These are phyloP conservation scores for Hepsetus odoe DNA, from an alignment of 2,113 vertebrate species.

Conservation along the genomic window DNA sequence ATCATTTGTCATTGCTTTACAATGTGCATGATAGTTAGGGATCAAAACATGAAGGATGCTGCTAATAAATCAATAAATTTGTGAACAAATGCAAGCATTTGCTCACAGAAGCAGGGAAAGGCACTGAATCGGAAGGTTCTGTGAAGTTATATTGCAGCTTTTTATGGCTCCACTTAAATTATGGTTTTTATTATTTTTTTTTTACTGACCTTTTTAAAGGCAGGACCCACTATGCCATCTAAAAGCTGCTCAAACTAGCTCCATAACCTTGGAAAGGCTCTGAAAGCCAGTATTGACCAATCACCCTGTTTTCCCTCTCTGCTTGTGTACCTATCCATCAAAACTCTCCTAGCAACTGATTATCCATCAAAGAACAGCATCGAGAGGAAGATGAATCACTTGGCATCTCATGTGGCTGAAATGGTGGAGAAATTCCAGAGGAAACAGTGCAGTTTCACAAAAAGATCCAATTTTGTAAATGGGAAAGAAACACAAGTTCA, in stretches of 20 bases:
- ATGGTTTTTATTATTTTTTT: not conserved
- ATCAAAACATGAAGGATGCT: too few species aligned
- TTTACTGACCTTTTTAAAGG: too few species aligned
- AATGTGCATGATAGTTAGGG: too few species aligned
- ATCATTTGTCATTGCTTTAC: too few species aligned
- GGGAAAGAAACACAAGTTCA: too few species aligned
- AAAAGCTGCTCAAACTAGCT: not conserved
- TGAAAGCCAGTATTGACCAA: constrained; percentile 21
- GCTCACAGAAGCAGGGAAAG: too few species aligned
- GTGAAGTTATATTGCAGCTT: not conserved
- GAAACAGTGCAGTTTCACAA: not conserved
- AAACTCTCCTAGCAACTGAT: not conserved
- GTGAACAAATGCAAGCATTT: too few species aligned
- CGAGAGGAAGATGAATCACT: not conserved
- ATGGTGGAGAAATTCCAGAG: not conserved
- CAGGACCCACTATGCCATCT: not conserved
- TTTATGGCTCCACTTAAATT: not conserved
- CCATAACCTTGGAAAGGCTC: constrained; percentile 13
- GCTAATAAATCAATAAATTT: too few species aligned
- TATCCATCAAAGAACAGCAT: not conserved
- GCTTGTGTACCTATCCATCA: not conserved
- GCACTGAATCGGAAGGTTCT: too few species aligned
- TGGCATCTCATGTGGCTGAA: too few species aligned
- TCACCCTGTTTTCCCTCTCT: not conserved
- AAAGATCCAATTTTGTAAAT: too few species aligned